Percentiles rank a stretch among this genome's conserved stretches.
Conservation (phyloP, 30 jellyfish, hydroid and myxozoan genomes). For the Rhopilema esculentum region DNA sequence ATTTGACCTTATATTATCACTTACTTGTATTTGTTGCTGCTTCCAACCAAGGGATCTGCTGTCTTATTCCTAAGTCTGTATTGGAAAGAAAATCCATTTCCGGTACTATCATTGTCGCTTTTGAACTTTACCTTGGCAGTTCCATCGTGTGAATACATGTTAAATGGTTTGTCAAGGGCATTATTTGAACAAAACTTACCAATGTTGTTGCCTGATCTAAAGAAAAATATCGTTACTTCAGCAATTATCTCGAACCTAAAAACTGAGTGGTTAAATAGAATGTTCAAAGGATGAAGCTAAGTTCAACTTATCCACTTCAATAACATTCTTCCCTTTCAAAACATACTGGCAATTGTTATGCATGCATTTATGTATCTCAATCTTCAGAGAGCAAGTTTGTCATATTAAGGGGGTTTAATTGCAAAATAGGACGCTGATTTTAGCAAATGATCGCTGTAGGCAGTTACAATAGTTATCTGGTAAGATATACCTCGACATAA, state of each 20-base stretch:
- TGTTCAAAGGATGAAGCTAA: no score
- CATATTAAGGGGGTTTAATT: no score
- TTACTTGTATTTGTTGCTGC: no score
- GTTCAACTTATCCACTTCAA: no score
- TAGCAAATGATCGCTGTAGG: no score
- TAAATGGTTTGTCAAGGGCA: background rate
- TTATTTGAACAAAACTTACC: constrained; percentile 1
- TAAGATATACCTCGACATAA: background rate
- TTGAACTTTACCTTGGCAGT: background rate
- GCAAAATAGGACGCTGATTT: no score
- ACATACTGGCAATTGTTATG: no score
- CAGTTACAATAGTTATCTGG: background rate
- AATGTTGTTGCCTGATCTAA: background rate
- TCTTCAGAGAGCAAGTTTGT: no score
- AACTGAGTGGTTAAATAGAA: background rate
- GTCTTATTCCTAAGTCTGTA: background rate
- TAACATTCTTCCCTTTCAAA: no score
- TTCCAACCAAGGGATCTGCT: no score
- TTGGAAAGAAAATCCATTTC: background rate
- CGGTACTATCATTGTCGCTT: background rate
- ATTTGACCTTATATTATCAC: no score
- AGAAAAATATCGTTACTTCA: background rate
- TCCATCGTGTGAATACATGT: constrained; percentile 12
- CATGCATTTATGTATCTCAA: no score
- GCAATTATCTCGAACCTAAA: background rate